Evolutionary conservation across 2,113 vertebrate species (phyloP), one percentile per base, ranked within the genome.

Genomic region (Xenopus borealis): DNA sequence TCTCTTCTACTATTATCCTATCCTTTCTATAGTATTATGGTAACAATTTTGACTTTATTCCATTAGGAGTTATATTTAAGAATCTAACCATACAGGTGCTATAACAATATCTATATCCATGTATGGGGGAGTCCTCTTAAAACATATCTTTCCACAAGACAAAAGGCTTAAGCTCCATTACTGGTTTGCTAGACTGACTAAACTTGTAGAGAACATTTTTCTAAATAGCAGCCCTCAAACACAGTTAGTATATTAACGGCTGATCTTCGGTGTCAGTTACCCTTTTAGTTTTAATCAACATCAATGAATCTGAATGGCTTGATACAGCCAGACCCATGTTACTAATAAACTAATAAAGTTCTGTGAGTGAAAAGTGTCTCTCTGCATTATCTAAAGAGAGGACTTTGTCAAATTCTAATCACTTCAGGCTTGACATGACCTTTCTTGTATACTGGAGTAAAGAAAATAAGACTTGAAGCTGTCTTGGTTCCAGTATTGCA

Each of bases 361-460:
- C 66, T 46, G 74, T 57, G 70, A 77, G 74, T 77, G 59, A 57
- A 62, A 75, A 70, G 74, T 77, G 66, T 70, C 74, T 77, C 66
- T 64, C 67, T 53, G 66, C 67, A 77, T 77, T 77, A 77, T 46
- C 12, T 52, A 52, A 75, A 69, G 66, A 64, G 66, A 64, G 47
- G 67, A 63, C 62, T 61, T 77, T 77, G 74, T 77, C 74, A 77
- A 77, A 70, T 69, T 64, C 67, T 77, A 77, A 77, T 77, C 74
- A 77, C 74, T 77, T 70, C 61, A 77, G 74, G 74, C 74, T 64
- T 70, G 74, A 77, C 67, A 77, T 64, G 74, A 77, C 74, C 74
- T 77, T 77, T 77, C 30, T 40, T 47, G 30, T 61, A 70, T 70
- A 64, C 67, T 77, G 30, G 61, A 77, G 27, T 62, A 55, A 70